Conservation (phyloP, 2,113 vertebrate genomes). For the Psilopsiagon aymara region DNA sequence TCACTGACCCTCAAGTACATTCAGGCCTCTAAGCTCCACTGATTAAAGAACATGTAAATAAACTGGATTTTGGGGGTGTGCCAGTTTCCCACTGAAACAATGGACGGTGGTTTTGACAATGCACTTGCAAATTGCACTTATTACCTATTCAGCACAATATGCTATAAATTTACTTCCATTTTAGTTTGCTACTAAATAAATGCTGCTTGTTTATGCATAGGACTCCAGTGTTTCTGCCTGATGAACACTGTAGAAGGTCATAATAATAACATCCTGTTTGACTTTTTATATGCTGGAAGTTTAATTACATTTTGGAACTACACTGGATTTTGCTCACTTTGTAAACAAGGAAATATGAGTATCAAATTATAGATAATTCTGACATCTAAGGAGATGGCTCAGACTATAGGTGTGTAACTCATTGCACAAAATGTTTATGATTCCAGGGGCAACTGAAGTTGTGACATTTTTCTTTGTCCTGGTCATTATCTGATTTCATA, state of each 20-base stretch:
- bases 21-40: slow-evolving; percentile 20
- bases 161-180: slow-evolving; percentile 20
- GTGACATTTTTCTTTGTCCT: background rate
- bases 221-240: background rate
- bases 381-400: background rate
- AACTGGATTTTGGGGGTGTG: background rate
- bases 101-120: background rate
- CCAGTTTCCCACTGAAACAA: slow-evolving; percentile 30
- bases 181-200: background rate
- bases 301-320: background rate
- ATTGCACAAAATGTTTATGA: background rate
- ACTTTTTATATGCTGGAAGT: background rate
- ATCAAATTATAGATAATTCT: background rate
- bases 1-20: background rate
- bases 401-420: background rate
- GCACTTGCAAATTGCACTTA: background rate
- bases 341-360: background rate
- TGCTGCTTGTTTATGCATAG: background rate
- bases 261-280: background rate
- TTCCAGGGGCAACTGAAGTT: background rate
- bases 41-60: background rate
- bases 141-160: slow-evolving; percentile 2
- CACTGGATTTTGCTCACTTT: background rate
- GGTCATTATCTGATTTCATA: background rate
- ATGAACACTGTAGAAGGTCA: background rate